phyloP scores from a whole-genome alignment of 2,888 invertebrate species.

The Lymantria monacha region DNA sequence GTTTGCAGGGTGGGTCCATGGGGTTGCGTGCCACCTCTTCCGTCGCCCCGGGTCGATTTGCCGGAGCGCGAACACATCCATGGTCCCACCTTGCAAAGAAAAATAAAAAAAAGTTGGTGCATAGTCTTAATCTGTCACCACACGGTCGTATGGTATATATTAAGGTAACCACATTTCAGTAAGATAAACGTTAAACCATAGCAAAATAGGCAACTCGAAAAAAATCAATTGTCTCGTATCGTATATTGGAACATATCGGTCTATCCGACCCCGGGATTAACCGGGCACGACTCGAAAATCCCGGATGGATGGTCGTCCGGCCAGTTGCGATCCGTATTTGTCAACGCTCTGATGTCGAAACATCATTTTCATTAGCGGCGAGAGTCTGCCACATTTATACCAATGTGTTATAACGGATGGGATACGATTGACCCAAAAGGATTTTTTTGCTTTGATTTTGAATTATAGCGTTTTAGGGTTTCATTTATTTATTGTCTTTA shows the following conservation, averaged over 20 bases:
- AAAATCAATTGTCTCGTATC: conserved; percentile 22
- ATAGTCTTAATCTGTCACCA: too few relatives aligned
- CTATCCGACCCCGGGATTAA: conserved; percentile 35
- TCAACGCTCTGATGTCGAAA: conserved; percentile 48
- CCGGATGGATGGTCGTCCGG: conserved; percentile 24
- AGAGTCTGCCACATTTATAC: conserved; percentile 60
- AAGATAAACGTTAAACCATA: too few relatives aligned
- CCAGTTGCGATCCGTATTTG: conserved; percentile 53
- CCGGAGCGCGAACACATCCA: too few relatives aligned
- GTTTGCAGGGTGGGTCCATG: too few relatives aligned
- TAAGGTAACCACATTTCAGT: too few relatives aligned
- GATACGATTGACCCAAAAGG: conserved; percentile 19
- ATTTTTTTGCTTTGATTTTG: conserved; percentile 1
- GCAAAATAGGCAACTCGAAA: conserved; percentile 3
- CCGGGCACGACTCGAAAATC: conserved; percentile 51
- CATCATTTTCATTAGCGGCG: conserved; percentile 66
- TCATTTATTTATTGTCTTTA: conserved; percentile 1
- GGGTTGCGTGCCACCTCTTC: too few relatives aligned
- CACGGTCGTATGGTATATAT: too few relatives aligned
- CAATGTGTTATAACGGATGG: conserved; percentile 52
- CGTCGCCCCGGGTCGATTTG: too few relatives aligned
- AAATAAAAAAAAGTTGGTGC: too few relatives aligned
- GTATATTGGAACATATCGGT: conserved; percentile 38
- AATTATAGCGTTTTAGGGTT: conserved; percentile 5
- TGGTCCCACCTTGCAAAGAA: too few relatives aligned